Percentiles rank a stretch among this genome's conserved stretches.
These are phyloP conservation scores for Aleiodes leptofemur DNA, from an alignment of 2,888 invertebrate genomes.

Conservation along the genomic window DNA sequence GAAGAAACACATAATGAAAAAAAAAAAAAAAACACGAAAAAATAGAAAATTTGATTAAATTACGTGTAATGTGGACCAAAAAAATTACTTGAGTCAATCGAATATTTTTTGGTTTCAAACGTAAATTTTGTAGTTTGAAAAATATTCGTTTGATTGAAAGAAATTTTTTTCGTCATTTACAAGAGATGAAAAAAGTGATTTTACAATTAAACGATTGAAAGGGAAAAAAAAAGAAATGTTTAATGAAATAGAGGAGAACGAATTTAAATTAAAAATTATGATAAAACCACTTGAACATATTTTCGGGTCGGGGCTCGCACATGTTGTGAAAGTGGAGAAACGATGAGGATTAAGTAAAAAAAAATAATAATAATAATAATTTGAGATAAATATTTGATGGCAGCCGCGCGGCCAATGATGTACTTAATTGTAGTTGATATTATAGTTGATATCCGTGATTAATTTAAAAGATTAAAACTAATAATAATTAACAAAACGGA, in stretches of 20 bases:
- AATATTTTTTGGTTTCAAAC: slow-evolving; percentile 5
- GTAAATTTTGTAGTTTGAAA: neutral
- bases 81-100: slow-evolving; percentile 8
- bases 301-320: slow-evolving; percentile 46
- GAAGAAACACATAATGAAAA: slow-evolving; percentile 22
- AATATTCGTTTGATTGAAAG: slow-evolving; percentile 24
- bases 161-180: slow-evolving; percentile 24
- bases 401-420: slow-evolving; percentile 50
- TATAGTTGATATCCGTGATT: slow-evolving; percentile 31
- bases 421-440: slow-evolving; percentile 57
- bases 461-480: neutral
- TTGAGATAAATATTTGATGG: slow-evolving; percentile 15
- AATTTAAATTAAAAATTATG: too few species aligned
- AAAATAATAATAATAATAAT: slow-evolving; percentile 7
- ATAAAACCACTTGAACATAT: neutral
- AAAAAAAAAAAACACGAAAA: slow-evolving; percentile 39
- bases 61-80: slow-evolving; percentile 23
- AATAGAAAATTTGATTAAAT: slow-evolving; percentile 30
- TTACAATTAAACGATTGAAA: slow-evolving; percentile 10
- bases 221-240: slow-evolving; percentile 25
- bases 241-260: slow-evolving; percentile 2
- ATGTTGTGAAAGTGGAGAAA: slow-evolving; percentile 27
- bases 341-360: slow-evolving; percentile 5
- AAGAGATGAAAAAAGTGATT: slow-evolving; percentile 3
- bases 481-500: neutral